Conservation (phyloP, 2,888 invertebrate genomes). For the Vannuccia rotundouncinata region DNA sequence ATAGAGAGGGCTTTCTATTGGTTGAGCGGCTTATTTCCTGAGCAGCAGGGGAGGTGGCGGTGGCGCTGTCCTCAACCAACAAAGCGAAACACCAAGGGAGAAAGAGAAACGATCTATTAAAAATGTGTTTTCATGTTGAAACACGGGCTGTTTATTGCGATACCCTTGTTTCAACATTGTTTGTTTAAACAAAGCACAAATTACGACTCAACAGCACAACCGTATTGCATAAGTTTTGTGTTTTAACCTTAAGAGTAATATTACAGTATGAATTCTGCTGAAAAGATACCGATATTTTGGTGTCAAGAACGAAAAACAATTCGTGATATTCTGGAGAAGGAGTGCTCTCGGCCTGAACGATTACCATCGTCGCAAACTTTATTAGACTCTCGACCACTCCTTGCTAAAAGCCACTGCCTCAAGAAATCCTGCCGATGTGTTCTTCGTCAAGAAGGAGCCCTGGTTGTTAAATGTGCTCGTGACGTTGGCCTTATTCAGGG, state of each 20-base stretch:
- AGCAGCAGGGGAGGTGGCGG: neutral
- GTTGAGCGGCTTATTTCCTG: neutral
- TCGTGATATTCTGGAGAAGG: neutral
- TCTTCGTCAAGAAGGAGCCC: conserved; percentile 28
- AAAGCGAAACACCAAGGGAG: neutral
- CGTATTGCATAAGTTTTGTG: neutral
- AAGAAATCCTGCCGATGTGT: conserved; percentile 35
- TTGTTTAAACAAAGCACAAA: neutral
- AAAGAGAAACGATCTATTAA: neutral
- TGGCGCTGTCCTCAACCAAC: neutral
- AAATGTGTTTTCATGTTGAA: neutral
- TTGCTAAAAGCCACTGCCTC: conserved; percentile 30
- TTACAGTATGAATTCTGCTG: neutral
- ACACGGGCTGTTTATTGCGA: neutral
- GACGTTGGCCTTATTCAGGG: conserved; percentile 30
- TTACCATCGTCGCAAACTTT: neutral
- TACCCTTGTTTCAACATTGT: neutral
- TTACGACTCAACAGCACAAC: neutral
- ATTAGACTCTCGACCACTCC: conserved; percentile 29
- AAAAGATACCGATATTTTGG: conserved; percentile 14
- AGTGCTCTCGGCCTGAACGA: neutral
- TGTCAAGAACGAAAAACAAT: conserved; percentile 1
- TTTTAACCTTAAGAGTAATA: neutral
- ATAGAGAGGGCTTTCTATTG: neutral
- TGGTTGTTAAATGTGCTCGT: conserved; percentile 27